Percentiles rank a stretch among this genome's conserved stretches.
phyloP scores from a whole-genome alignment of 2,113 vertebrate species.

The Sphyrna mokarran region DNA sequence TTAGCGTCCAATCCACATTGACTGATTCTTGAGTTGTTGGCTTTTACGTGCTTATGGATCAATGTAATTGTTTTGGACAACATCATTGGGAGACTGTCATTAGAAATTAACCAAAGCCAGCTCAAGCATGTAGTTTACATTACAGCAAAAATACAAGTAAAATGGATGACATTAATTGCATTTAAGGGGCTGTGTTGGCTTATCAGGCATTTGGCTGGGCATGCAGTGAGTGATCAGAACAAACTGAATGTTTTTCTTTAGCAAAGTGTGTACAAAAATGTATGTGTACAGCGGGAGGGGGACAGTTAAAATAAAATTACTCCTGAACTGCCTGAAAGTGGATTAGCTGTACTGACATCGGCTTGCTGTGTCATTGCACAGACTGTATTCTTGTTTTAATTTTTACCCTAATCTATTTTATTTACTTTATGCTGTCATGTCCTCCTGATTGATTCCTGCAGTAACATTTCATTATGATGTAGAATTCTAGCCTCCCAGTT shows the following conservation, averaged over 20 bases:
- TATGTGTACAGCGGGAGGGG: background rate
- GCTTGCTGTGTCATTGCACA: background rate
- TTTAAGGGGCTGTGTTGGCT: background rate
- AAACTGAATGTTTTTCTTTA: background rate
- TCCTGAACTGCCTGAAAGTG: constrained; percentile 1
- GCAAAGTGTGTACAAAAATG: background rate
- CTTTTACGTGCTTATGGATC: background rate
- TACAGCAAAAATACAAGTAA: background rate
- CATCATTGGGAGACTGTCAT: background rate
- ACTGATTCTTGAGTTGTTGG: constrained; percentile 9
- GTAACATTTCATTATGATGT: constrained; percentile 26
- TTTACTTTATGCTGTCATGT: background rate
- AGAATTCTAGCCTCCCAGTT: constrained; percentile 23
- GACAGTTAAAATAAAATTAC: background rate
- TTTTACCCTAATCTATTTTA: constrained; percentile 8
- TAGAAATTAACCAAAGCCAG: constrained; percentile 3
- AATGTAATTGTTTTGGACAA: constrained; percentile 6
- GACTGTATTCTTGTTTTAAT: constrained; percentile 1
- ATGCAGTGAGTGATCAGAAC: background rate
- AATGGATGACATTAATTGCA: background rate
- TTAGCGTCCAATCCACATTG: constrained; percentile 43
- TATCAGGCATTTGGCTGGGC: background rate
- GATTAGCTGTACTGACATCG: background rate
- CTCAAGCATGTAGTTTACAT: background rate
- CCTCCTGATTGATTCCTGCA: constrained; percentile 20